Evolutionary conservation across 2,888 invertebrate species (phyloP), one percentile per base, ranked within the genome.

Genomic region (Archaeoteleia sp.): DNA sequence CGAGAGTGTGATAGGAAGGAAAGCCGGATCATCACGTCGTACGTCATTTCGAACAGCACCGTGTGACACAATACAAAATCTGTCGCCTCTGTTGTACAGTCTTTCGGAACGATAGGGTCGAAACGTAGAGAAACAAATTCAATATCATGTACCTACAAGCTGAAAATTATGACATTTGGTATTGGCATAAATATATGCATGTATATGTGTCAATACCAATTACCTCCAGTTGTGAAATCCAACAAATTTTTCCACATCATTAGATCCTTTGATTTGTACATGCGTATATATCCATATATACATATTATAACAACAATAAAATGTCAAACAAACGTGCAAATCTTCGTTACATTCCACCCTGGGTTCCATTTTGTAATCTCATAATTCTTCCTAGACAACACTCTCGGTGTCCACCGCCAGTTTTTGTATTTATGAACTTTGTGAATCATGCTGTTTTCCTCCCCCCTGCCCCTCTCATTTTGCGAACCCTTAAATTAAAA

Each of bases 1-100:
- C 77, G 76, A 78, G 78, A 78, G 78, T 77, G 76, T 74, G 42
- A 72, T 72, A 73, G 72, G 70, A 75, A 74, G 67, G 62, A 61
- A 62, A 25, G 27, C 8, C 32, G 5, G 32, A 17, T 27, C 42
- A 42, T 35, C 37, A 30, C 61, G 37, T 35, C 8, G 29, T 9
- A 29, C 29, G 8, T n/a, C 29, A 34, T 29, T 45, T 45, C n/a
- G 13, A 40, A 23, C n/a, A n/a, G 23, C 23, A 23, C 7, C 23
- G 23, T 5, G 23, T 23, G 4, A 8, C 29, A 42, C 8, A 25
- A 51, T 14, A 10, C n/a, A 7, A 39, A 30, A 32, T 15, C 29
- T 1, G 7, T n/a, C 23, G 23, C 29, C 8, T n/a, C 29, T 7
- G 7, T 29, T 29, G 29, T 29, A 29, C 29, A 29, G 29, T n/a